Evolutionary conservation across 2,888 invertebrate species (phyloP).

Genomic region (Tipula confusa): DNA sequence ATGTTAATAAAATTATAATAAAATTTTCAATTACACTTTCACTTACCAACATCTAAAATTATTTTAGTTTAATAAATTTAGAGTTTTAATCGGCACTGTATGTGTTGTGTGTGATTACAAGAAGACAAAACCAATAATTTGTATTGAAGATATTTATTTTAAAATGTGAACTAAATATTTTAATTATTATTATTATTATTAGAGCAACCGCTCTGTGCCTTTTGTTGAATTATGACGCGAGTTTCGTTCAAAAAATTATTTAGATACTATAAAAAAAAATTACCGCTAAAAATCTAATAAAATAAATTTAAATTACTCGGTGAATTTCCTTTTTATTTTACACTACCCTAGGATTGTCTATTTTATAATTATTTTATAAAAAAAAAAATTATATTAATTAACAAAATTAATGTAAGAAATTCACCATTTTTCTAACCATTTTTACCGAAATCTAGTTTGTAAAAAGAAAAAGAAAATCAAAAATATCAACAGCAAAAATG

Average conservation of each 20-base stretch:
- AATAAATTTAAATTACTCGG: not conserved
- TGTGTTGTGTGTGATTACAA: not conserved
- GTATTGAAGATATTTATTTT: not conserved
- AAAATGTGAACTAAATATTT: not conserved
- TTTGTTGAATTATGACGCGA: not conserved
- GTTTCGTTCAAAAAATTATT: not conserved
- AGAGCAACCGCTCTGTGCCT: not conserved
- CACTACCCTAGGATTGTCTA: not conserved
- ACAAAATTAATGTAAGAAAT: not conserved
- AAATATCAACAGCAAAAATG: constrained; percentile 1
- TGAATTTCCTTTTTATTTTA: not conserved
- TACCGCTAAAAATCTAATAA: constrained; percentile 7
- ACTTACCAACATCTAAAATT: not conserved
- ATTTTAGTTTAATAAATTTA: not conserved
- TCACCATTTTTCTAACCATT: constrained; percentile 6
- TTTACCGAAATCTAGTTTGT: not conserved
- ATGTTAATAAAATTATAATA: not conserved
- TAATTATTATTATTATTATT: not conserved
- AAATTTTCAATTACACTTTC: not conserved
- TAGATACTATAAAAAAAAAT: not conserved
- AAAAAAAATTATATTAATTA: not conserved
- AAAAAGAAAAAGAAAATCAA: constrained; percentile 8
- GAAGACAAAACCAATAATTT: not conserved
- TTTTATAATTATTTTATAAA: not conserved
- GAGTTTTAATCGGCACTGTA: not conserved